A percentile compares a stretch with the other conserved stretches of the same genome.
Evolutionary conservation across 2,797 vertebrate species (phyloP).

Genomic region (Clangula hyemalis): DNA sequence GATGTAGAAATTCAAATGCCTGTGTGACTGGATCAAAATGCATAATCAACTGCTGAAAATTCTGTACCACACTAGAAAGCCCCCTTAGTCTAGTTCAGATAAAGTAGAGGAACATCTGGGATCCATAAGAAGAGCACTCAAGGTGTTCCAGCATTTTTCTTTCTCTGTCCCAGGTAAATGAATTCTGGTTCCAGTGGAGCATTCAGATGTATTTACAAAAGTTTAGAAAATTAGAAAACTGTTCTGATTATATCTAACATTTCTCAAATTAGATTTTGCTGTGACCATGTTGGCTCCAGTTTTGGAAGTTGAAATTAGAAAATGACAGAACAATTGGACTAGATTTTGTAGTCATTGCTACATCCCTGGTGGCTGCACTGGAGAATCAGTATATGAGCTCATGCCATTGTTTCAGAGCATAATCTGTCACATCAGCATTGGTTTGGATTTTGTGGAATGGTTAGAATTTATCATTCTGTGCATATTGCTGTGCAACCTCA

Average conservation of each 20-base stretch:
- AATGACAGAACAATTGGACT: accelerated
- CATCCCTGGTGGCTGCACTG: background rate
- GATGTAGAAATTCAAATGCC: background rate
- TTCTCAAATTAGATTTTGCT: background rate
- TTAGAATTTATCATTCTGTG: background rate
- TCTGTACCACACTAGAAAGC: background rate
- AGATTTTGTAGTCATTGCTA: background rate
- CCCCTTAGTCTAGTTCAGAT: background rate
- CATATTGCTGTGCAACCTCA: background rate
- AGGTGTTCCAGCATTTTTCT: background rate
- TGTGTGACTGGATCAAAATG: background rate
- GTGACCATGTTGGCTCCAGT: background rate
- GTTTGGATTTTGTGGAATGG: background rate
- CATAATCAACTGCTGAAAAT: background rate
- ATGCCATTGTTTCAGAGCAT: background rate
- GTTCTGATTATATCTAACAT: background rate
- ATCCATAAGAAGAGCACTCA: background rate
- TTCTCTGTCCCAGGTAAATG: background rate
- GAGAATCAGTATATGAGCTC: background rate
- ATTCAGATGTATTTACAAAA: background rate
- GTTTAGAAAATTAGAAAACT: background rate
- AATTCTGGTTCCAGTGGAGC: background rate
- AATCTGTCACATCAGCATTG: background rate
- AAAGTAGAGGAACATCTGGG: background rate
- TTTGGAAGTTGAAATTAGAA: background rate